A percentile compares a stretch with the other conserved stretches of the same genome.
Conservation (phyloP, 2,888 invertebrate genomes). For the Phyto melanocephala region DNA sequence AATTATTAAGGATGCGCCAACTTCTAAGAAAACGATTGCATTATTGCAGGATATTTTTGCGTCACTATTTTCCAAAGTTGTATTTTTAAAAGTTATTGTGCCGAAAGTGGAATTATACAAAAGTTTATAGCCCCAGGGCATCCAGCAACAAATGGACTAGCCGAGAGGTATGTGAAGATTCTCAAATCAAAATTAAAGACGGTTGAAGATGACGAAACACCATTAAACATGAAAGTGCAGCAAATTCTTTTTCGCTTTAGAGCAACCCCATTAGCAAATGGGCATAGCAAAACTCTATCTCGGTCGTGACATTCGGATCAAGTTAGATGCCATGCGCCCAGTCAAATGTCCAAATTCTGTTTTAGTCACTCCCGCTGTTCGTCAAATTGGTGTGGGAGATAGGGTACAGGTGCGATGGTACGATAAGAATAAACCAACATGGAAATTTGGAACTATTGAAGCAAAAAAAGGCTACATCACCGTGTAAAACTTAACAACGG, state of each 20-base stretch:
- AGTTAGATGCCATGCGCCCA: slow-evolving; percentile 33
- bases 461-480: slow-evolving; percentile 44
- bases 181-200: slow-evolving; percentile 49
- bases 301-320: slow-evolving; percentile 15
- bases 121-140: too few species aligned
- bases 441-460: slow-evolving; percentile 51
- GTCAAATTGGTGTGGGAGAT: slow-evolving; percentile 36
- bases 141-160: slow-evolving; percentile 46
- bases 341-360: background rate
- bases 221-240: slow-evolving; percentile 13
- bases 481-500: slow-evolving; percentile 48
- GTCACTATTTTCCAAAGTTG: slow-evolving; percentile 29
- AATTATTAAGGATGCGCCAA: too few species aligned
- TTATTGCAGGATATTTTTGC: too few species aligned
- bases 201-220: slow-evolving; percentile 76
- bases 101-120: background rate
- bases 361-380: background rate
- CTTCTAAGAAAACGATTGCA: too few species aligned
- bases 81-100: slow-evolving; percentile 10
- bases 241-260: slow-evolving; percentile 43
- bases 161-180: slow-evolving; percentile 53
- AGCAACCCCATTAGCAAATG: slow-evolving; percentile 46
- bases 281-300: slow-evolving; percentile 38
- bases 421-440: slow-evolving; percentile 23
- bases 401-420: slow-evolving; percentile 28